Evolutionary conservation across 2,888 invertebrate species (phyloP), one percentile per base, ranked within the genome.

Genomic region (Dasypolia templi): DNA sequence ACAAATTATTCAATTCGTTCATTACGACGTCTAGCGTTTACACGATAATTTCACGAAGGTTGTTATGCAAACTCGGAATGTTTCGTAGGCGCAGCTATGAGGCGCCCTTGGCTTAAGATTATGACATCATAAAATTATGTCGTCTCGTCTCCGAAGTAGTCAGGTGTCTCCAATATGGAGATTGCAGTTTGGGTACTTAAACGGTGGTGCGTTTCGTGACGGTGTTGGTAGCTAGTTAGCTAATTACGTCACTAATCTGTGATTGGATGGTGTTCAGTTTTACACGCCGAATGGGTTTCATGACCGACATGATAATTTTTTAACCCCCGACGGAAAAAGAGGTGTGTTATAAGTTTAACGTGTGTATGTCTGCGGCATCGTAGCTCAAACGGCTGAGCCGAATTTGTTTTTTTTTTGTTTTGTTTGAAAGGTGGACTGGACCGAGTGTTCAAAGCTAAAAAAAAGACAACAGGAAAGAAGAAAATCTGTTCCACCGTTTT

Each of bases 21-120:
- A 77, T 72, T 76, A 73, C 80, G 56, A 53, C 72, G 70, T 79
- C 77, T 76, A 72, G 64, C 65, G 58, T 77, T 80, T 69, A 74
- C 72, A 83, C 73, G 87, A 84, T 84, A 86, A 87, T 85, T 85
- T 81, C 69, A 78, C 67, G 85, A 89, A 89, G 90, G 89, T 85
- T 87, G 76, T 86, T 89, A 88, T 86, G 87, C 87, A 88, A 89
- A 89, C 86, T 83, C 62, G 75, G 79, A 77, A 79, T 79, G 70
- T 77, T 78, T 82, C 80, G 87, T 89, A 85, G 86, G 84, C 77
- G 87, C 76, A 69, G 74, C 79, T 83, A 77, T 77, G 81, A 78
- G 77, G 75, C 83, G 91, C 89, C 90, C 89, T 90, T 89, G 89
- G 75, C 81, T 81, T 72, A 84, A 75, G 81, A 82, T 78, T 84